phyloP scores from a whole-genome alignment of 2,113 vertebrate genomes.

The Vireo altiloquus region DNA sequence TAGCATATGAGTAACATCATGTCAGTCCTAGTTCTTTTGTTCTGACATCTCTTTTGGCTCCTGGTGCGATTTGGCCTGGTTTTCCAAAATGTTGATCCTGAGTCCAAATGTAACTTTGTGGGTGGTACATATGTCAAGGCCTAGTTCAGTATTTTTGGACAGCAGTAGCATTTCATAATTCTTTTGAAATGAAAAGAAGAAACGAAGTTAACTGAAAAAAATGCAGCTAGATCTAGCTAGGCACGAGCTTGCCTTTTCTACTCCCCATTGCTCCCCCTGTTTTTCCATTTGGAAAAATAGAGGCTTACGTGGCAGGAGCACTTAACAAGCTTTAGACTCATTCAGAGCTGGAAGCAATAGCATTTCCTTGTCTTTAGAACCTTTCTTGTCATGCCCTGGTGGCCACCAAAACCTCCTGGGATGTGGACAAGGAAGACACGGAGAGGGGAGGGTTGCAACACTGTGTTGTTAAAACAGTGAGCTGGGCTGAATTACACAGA shows the following conservation, averaged over 20 bases:
- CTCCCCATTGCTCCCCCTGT: background rate
- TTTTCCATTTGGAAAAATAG: constrained; percentile 44
- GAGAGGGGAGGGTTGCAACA: background rate
- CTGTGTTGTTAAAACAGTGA: background rate
- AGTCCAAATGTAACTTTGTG: constrained; percentile 57
- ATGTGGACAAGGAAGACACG: background rate
- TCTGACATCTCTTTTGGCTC: constrained; percentile 60
- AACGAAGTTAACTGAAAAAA: background rate
- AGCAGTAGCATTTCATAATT: constrained; percentile 45
- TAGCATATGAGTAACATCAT: constrained; percentile 48
- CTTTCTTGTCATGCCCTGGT: background rate
- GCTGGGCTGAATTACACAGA: background rate
- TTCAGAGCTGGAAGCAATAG: background rate
- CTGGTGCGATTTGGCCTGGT: background rate
- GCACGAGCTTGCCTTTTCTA: background rate
- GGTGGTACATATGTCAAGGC: constrained; percentile 51
- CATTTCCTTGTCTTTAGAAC: background rate
- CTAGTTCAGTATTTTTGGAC: constrained; percentile 50
- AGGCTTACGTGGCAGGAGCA: constrained; percentile 29
- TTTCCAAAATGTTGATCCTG: constrained; percentile 45
- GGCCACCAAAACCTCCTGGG: background rate
- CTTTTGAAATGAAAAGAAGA: constrained; percentile 7
- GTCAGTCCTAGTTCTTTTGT: constrained; percentile 43
- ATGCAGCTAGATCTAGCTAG: constrained; percentile 3
- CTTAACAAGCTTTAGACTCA: background rate